These are phyloP conservation scores for Galbula dea DNA, from an alignment of 2,113 vertebrate genomes.

Conservation along the genomic window DNA sequence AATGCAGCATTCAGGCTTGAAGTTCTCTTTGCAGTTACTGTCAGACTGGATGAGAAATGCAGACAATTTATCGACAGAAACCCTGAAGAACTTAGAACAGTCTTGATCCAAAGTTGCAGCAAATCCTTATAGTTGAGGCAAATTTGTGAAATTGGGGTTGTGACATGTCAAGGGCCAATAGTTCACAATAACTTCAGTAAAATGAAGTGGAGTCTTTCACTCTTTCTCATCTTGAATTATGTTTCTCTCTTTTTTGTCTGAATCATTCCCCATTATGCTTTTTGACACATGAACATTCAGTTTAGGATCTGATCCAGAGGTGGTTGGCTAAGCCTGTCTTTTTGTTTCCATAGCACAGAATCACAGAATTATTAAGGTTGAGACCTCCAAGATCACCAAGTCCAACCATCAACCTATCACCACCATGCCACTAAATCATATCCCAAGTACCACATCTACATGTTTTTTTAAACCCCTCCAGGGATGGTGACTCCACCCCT, in stretches of 20 bases:
- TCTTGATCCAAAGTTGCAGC: background rate
- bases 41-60: background rate
- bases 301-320: background rate
- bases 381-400: too few relatives aligned
- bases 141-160: background rate
- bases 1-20: conserved; percentile 5
- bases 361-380: too few relatives aligned
- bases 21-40: background rate
- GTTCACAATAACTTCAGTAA: background rate
- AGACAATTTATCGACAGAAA: background rate
- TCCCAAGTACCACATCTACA: too few relatives aligned
- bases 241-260: background rate
- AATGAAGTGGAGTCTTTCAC: background rate
- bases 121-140: background rate
- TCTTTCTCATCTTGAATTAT: background rate
- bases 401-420: too few relatives aligned
- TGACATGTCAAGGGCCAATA: background rate
- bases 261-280: background rate
- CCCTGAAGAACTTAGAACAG: background rate
- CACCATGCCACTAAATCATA: too few relatives aligned
- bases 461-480: too few relatives aligned
- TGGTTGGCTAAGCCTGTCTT: background rate
- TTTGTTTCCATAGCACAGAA: background rate
- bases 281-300: background rate
- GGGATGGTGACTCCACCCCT: too few relatives aligned